Evolutionary conservation across 2,888 invertebrate genomes (phyloP).

Genomic region (Lacanobia wlatinum): DNA sequence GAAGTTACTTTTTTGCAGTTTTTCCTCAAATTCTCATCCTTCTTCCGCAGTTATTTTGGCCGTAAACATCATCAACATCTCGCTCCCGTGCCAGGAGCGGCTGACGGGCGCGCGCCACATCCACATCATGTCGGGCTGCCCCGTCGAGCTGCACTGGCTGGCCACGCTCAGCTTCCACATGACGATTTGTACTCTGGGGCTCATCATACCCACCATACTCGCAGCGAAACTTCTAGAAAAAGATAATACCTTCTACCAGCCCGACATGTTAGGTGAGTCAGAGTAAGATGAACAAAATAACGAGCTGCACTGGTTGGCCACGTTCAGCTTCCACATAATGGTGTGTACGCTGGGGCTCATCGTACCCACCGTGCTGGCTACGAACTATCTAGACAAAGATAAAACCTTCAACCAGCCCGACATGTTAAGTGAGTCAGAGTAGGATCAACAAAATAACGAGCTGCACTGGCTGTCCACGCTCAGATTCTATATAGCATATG

Average conservation of each 20-base stretch:
- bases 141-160: conserved; percentile 92
- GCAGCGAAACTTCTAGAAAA: conserved; percentile 66
- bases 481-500: too few species aligned
- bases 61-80: conserved; percentile 88
- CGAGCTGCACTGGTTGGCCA: conserved; percentile 92
- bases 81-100: conserved; percentile 92
- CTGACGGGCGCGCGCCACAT: conserved; percentile 92
- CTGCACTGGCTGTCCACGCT: too few species aligned
- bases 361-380: conserved; percentile 66
- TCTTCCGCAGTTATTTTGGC: conserved; percentile 77
- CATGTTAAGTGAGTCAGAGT: too few species aligned
- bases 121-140: conserved; percentile 93
- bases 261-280: conserved; percentile 73
- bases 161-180: conserved; percentile 91
- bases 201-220: conserved; percentile 70
- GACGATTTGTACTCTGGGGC: conserved; percentile 69
- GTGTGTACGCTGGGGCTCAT: conserved; percentile 71
- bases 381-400: conserved; percentile 63
- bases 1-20: too few species aligned
- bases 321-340: conserved; percentile 89
- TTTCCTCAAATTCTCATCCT: background rate
- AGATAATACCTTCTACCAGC: conserved; percentile 71
- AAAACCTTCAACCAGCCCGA: too few species aligned
- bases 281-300: background rate
- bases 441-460: too few species aligned